These are phyloP conservation scores for Microctenopoma lineatum DNA, from an alignment of 2,797 vertebrate genomes.

Conservation along the genomic window DNA sequence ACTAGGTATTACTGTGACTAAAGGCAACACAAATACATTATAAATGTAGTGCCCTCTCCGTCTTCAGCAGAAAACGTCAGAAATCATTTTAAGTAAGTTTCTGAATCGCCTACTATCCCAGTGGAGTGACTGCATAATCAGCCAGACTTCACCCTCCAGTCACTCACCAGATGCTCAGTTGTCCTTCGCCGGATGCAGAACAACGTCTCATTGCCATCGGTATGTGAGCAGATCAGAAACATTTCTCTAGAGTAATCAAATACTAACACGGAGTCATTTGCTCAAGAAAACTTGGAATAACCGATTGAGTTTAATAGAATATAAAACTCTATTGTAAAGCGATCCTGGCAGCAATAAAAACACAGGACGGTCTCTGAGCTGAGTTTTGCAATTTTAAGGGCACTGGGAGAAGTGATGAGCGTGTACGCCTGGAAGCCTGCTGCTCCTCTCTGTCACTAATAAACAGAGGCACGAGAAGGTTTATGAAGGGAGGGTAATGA, in stretches of 20 bases:
- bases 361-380: constrained; percentile 33
- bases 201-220: constrained; percentile 21
- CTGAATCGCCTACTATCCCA: constrained; percentile 1
- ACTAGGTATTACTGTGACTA: constrained; percentile 33
- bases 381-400: constrained; percentile 64
- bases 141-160: constrained; percentile 32
- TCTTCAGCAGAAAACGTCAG: constrained; percentile 22
- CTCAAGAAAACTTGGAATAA: constrained; percentile 49
- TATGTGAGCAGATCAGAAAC: constrained; percentile 16
- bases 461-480: constrained; percentile 78
- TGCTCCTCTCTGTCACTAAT: constrained; percentile 75
- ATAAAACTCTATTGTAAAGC: constrained; percentile 53
- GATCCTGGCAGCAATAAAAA: constrained; percentile 49
- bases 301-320: constrained; percentile 56
- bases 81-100: constrained; percentile 23
- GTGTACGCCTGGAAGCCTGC: constrained; percentile 56
- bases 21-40: constrained; percentile 12
- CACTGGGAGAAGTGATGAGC: constrained; percentile 42
- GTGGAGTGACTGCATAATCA: constrained; percentile 20
- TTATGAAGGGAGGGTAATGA: constrained; percentile 82
- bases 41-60: constrained; percentile 13
- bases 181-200: constrained; percentile 14
- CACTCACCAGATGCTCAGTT: constrained; percentile 20
- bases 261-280: constrained; percentile 15
- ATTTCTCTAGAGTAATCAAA: constrained; percentile 24